Percentiles rank a stretch among this genome's conserved stretches.
Conservation (phyloP, 2,888 invertebrate species). For the Rhynchonema sp. region DNA sequence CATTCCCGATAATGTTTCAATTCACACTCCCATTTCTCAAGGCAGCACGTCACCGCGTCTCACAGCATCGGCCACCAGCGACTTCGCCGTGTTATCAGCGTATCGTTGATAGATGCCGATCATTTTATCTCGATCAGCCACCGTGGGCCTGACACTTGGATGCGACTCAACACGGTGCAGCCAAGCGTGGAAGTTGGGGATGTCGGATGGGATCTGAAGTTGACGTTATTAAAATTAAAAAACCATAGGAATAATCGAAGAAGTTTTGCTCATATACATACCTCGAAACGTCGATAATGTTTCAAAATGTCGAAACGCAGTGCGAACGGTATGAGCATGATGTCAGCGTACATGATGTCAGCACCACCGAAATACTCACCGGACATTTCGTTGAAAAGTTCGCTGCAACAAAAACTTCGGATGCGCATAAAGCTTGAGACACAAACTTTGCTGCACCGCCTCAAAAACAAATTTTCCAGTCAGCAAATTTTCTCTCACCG, state of each 20-base stretch:
- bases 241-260: background rate
- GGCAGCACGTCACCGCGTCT: too few species aligned
- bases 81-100: background rate
- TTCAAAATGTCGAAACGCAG: slow-evolving; percentile 11
- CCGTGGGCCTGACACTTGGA: background rate
- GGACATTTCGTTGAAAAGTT: background rate
- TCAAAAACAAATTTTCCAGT: too few species aligned
- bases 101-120: background rate
- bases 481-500: background rate
- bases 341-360: slow-evolving; percentile 11
- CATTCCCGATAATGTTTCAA: too few species aligned
- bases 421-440: too few species aligned
- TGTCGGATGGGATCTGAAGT: too few species aligned
- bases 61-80: too few species aligned
- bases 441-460: too few species aligned
- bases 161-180: background rate
- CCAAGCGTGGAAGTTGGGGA: too few species aligned
- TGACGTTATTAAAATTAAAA: too few species aligned
- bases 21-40: too few species aligned
- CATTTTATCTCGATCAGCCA: background rate
- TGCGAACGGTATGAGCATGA: slow-evolving; percentile 15
- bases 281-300: slow-evolving; percentile 9
- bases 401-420: too few species aligned
- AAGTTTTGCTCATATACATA: background rate
- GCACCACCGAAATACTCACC: background rate